A percentile compares a stretch with the other conserved stretches of the same genome.
These are phyloP conservation scores for Bombus waltoni DNA, from an alignment of 1,140 invertebrate species.

Conservation along the genomic window DNA sequence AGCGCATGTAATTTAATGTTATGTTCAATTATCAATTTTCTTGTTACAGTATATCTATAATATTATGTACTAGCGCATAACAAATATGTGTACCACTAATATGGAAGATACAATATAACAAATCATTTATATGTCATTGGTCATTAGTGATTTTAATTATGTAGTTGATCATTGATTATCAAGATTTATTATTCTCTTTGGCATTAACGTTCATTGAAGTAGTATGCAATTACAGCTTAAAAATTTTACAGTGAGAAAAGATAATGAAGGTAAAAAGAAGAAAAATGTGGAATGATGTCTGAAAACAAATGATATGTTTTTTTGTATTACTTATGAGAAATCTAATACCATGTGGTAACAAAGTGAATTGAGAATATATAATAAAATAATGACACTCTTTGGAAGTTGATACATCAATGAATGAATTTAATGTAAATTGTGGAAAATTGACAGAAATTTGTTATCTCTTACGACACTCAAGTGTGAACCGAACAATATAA, in stretches of 20 bases:
- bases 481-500: not conserved
- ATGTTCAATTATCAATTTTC: not conserved
- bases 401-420: not conserved
- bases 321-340: conserved; percentile 2
- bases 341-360: not conserved
- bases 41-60: not conserved
- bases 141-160: conserved; percentile 17
- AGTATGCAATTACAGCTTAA: conserved; percentile 56
- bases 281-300: conserved; percentile 42
- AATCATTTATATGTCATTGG: conserved; percentile 34
- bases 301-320: conserved; percentile 53
- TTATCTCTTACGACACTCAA: not conserved
- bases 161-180: conserved; percentile 22
- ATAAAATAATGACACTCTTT: not conserved
- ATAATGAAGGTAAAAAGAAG: conserved; percentile 32
- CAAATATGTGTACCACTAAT: not conserved
- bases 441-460: not conserved
- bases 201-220: conserved; percentile 57
- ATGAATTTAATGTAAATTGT: not conserved
- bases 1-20: not conserved
- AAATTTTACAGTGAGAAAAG: conserved; percentile 37
- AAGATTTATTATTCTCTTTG: conserved; percentile 54
- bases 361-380: not conserved
- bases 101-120: not conserved
- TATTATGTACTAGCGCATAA: not conserved